Conservation (phyloP, 1,140 invertebrate genomes). For the Papilio polyxenes region DNA sequence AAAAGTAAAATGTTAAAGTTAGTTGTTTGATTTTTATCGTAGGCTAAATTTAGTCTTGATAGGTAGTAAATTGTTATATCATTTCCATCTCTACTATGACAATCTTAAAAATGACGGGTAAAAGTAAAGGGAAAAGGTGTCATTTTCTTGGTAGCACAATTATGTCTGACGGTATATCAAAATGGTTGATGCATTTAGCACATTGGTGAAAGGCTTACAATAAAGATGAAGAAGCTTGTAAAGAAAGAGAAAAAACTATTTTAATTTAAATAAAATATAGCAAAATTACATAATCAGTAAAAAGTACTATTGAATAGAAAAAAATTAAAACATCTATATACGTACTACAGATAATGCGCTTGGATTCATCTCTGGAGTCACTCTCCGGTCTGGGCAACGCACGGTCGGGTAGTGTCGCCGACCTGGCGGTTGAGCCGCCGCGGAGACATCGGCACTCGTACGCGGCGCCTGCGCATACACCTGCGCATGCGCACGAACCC, state of each 20-base stretch:
- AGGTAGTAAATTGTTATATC: neutral
- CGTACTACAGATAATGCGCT: conserved; percentile 85
- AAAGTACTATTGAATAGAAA: too few species aligned
- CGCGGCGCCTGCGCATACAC: conserved; percentile 71
- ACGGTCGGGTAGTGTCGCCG: conserved; percentile 91
- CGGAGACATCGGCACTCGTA: conserved; percentile 75
- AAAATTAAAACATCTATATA: neutral
- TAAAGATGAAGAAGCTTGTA: too few species aligned
- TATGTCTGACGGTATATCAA: neutral
- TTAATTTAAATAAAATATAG: too few species aligned
- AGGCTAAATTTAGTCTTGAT: neutral
- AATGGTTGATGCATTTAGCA: neutral
- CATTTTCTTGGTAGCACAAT: neutral
- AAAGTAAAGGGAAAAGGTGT: neutral
- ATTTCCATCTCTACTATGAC: neutral
- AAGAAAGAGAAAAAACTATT: too few species aligned
- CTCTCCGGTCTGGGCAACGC: conserved; percentile 82
- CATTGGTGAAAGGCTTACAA: neutral
- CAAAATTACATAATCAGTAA: too few species aligned
- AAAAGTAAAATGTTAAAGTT: neutral
- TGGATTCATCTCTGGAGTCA: conserved; percentile 89
- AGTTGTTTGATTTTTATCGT: neutral
- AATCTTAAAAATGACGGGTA: neutral
- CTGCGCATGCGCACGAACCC: conserved; percentile 58
- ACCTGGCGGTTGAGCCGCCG: conserved; percentile 85